phyloP scores from a whole-genome alignment of 2,797 vertebrate genomes.

The Tiaroga cobitis region DNA sequence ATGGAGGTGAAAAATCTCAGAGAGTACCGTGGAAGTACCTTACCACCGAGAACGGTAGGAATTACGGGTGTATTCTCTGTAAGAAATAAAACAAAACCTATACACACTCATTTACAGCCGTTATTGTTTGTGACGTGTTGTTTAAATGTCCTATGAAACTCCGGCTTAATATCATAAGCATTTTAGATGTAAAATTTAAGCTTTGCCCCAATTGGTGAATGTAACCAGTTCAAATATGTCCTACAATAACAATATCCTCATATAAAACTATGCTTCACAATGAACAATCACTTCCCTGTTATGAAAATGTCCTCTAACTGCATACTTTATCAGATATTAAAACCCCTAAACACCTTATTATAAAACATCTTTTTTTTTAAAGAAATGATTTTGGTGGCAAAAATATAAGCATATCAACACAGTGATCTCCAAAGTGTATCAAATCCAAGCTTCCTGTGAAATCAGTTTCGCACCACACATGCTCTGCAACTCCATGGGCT shows the following conservation, averaged over 20 bases:
- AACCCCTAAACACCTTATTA: constrained; percentile 69
- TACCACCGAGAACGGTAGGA: constrained; percentile 6
- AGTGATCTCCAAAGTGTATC: constrained; percentile 71
- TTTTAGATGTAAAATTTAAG: background rate
- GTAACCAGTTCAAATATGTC: constrained; percentile 10
- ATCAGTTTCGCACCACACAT: constrained; percentile 73
- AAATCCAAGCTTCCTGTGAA: constrained; percentile 76
- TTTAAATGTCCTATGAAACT: constrained; percentile 1
- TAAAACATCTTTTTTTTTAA: constrained; percentile 59
- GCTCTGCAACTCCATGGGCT: constrained; percentile 66
- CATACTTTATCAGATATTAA: constrained; percentile 61
- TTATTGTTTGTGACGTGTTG: background rate
- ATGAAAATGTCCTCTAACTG: constrained; percentile 58
- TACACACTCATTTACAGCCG: constrained; percentile 29
- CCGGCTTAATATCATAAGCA: background rate
- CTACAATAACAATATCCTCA: constrained; percentile 31
- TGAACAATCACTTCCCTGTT: constrained; percentile 61
- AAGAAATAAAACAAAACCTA: constrained; percentile 33
- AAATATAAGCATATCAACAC: constrained; percentile 71
- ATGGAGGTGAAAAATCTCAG: constrained; percentile 25
- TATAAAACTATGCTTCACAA: constrained; percentile 47
- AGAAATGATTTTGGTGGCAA: constrained; percentile 69
- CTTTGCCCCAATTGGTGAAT: background rate
- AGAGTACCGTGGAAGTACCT: constrained; percentile 20
- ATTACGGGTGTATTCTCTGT: constrained; percentile 10